Percentiles rank a stretch among this genome's conserved stretches.
Conservation (phyloP, 1,140 invertebrate species). For the Heliconius eleuchia region DNA sequence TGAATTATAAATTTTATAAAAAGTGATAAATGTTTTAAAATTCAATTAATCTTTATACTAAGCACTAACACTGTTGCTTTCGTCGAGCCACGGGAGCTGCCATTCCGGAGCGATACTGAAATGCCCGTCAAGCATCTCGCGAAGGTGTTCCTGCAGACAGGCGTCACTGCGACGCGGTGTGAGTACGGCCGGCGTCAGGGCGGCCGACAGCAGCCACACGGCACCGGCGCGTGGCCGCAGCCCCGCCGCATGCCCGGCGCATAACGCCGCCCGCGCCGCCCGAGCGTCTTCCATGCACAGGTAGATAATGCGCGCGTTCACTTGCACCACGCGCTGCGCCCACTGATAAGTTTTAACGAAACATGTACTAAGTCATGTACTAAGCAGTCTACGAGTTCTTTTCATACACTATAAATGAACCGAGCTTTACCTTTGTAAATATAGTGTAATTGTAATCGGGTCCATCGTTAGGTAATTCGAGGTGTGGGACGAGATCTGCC, state of each 20-base stretch:
- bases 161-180: constrained; percentile 15
- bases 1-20: too few relatives aligned
- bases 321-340: constrained; percentile 48
- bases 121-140: constrained; percentile 48
- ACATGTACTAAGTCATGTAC: background rate
- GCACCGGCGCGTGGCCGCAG: constrained; percentile 46
- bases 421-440: constrained; percentile 42
- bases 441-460: constrained; percentile 45
- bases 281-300: constrained; percentile 59
- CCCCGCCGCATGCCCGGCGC: constrained; percentile 53
- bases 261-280: constrained; percentile 55
- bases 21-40: background rate
- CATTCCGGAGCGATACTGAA: constrained; percentile 47
- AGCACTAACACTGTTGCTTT: constrained; percentile 13
- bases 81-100: constrained; percentile 44
- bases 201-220: constrained; percentile 46
- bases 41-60: background rate
- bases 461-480: constrained; percentile 55
- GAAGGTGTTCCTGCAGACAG: constrained; percentile 41
- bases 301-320: constrained; percentile 47
- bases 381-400: background rate
- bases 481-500: constrained; percentile 47
- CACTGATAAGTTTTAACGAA: constrained; percentile 43
- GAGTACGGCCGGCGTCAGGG: constrained; percentile 35
- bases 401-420: too few relatives aligned